Percentiles rank a stretch among this genome's conserved stretches.
These are phyloP conservation scores for Paragorgia papillata DNA, from an alignment of 92 coral and sea anemone genomes.

Conservation along the genomic window DNA sequence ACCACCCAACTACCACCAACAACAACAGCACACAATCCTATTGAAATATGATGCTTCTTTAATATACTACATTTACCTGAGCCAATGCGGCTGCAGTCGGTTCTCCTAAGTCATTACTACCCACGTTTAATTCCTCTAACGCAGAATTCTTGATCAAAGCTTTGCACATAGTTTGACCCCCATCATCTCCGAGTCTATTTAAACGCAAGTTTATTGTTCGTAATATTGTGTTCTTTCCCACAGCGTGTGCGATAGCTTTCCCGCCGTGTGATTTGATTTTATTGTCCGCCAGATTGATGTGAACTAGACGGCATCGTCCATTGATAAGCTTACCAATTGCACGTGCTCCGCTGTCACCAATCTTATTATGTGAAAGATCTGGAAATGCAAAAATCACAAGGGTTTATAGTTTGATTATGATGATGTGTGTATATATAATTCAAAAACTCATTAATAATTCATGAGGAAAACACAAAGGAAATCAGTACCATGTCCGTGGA, in stretches of 20 bases:
- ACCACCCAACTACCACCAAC: too few relatives aligned
- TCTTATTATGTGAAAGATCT: slow-evolving; percentile 96
- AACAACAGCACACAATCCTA: too few relatives aligned
- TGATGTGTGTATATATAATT: too few relatives aligned
- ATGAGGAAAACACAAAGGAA: too few relatives aligned
- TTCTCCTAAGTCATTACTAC: slow-evolving; percentile 95
- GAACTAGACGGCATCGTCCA: slow-evolving; percentile 79
- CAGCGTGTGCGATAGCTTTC: slow-evolving; percentile 91
- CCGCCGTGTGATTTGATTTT: slow-evolving; percentile 88
- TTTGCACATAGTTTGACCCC: slow-evolving; percentile 84
- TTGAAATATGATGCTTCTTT: too few relatives aligned
- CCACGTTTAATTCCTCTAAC: slow-evolving; percentile 79
- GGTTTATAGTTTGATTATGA: too few relatives aligned
- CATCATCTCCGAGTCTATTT: slow-evolving; percentile 97
- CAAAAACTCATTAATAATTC: too few relatives aligned
- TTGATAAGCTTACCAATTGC: slow-evolving; percentile 93
- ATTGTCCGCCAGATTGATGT: slow-evolving; percentile 80
- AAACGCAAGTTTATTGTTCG: slow-evolving; percentile 72
- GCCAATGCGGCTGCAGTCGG: slow-evolving; percentile 96
- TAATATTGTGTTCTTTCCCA: slow-evolving; percentile 80
- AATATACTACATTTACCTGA: slow-evolving; percentile 63
- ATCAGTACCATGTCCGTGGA: too few relatives aligned
- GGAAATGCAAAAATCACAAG: not conserved
- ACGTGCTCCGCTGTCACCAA: slow-evolving; percentile 96
- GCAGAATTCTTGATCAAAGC: slow-evolving; percentile 79